Evolutionary conservation across 2,797 vertebrate species (phyloP), one percentile per base, ranked within the genome.

Genomic region (Tenualosa thibaudeaui): DNA sequence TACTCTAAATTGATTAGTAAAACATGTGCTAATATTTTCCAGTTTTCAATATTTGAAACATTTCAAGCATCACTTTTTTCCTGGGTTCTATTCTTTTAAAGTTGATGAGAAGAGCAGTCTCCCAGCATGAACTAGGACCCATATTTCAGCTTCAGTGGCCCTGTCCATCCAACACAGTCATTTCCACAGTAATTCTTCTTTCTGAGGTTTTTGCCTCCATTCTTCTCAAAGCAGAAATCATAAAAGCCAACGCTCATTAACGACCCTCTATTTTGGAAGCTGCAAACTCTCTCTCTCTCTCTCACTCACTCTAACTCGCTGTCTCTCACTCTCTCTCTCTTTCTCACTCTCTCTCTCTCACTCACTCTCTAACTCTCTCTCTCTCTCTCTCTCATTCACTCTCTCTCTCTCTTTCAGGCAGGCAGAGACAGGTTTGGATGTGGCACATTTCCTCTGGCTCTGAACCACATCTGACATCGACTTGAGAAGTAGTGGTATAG

Each of bases 201-300:
- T 46, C 40, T 78, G 37, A 43, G 19, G 1, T 43, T 78, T 10
- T 78, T 46, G 71, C 71, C 71, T 43, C 40, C 71, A 46, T 78
- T 78, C 71, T 22, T 78, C 40, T 78, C 31, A 75, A 37, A 75
- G 31, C 68, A 75, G 68, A 75, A 12, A 40, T 78, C 40, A 46
- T 37, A 43, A 71, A 78, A 43, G 71, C 40, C 37, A 7, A 17
- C 2, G 17, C 71, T 78, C 26, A 5, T 78, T 78, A 78, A 46
- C 71, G 15, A 10, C 5, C 19, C 40, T 78, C 71, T 75, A 1
- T 43, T 43, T 43, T 43, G 68, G 31, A 17, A 43, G 68, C 68
- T 3, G 19, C 37, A 8, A 46, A 37, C 37, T 43, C 50, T 51
- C 50, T 78, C 68, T 15, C 15, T 71, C 37, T 26, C 15, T 53